Conservation (phyloP, 1,140 invertebrate species). For the Lasioglossum albipes region DNA sequence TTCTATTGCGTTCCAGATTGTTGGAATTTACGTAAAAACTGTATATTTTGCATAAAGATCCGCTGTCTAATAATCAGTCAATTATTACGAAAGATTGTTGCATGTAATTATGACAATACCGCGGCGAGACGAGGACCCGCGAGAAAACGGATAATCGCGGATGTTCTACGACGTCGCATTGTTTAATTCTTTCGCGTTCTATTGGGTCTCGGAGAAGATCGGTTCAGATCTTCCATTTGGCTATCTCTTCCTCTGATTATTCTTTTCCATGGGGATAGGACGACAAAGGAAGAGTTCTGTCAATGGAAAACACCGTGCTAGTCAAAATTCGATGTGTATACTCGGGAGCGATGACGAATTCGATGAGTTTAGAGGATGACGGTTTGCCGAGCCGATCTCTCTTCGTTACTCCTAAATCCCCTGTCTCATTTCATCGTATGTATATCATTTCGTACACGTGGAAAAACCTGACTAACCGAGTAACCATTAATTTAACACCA, state of each 20-base stretch:
- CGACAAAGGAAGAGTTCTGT: conserved; percentile 2
- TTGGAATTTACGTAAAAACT: too few relatives aligned
- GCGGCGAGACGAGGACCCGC: conserved; percentile 35
- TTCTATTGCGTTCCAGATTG: too few relatives aligned
- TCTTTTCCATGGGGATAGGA: background rate
- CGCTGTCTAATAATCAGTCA: conserved; percentile 61
- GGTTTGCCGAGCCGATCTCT: conserved; percentile 1
- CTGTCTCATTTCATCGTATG: background rate
- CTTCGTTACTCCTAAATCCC: background rate
- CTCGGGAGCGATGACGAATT: conserved; percentile 29
- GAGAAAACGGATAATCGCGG: background rate
- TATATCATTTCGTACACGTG: conserved; percentile 56
- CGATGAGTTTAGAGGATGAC: background rate
- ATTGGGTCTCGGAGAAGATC: conserved; percentile 28
- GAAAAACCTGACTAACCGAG: conserved; percentile 60
- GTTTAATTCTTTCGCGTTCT: conserved; percentile 37
- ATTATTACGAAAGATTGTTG: conserved; percentile 68
- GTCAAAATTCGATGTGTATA: conserved; percentile 76
- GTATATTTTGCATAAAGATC: too few relatives aligned
- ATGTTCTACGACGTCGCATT: conserved; percentile 26
- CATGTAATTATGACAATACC: conserved; percentile 71
- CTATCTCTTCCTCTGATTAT: background rate
- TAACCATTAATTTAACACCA: conserved; percentile 66
- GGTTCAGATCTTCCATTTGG: conserved; percentile 14
- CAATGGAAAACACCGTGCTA: conserved; percentile 70